Conservation (phyloP, 1,140 invertebrate genomes). For the Epicauta chinensis region DNA sequence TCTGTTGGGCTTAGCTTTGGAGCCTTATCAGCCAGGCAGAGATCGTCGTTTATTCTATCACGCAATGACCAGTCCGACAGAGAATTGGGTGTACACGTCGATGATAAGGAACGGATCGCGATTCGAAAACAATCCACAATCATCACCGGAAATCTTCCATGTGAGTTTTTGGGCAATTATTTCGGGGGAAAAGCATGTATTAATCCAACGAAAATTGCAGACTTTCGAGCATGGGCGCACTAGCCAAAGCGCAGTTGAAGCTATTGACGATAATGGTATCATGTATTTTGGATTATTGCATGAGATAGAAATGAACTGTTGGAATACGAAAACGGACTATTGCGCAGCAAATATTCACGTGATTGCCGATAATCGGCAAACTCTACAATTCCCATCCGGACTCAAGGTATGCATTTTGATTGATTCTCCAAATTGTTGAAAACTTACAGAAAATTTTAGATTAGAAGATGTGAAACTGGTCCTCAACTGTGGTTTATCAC, state of each 20-base stretch:
- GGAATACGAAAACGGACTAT: slow-evolving; percentile 51
- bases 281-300: slow-evolving; percentile 53
- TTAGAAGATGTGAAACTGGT: slow-evolving; percentile 54
- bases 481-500: slow-evolving; percentile 63
- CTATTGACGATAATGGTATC: slow-evolving; percentile 50
- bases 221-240: slow-evolving; percentile 40
- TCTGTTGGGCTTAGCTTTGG: slow-evolving; percentile 59
- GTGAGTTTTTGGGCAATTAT: slow-evolving; percentile 26
- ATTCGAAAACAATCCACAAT: slow-evolving; percentile 42
- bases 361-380: slow-evolving; percentile 47
- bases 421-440: neutral
- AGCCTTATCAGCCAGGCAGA: slow-evolving; percentile 44
- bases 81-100: slow-evolving; percentile 59
- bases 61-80: slow-evolving; percentile 61
- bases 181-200: no score
- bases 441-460: slow-evolving; percentile 30
- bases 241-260: slow-evolving; percentile 49
- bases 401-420: slow-evolving; percentile 48
- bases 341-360: slow-evolving; percentile 45
- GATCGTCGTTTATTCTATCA: slow-evolving; percentile 69
- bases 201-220: no score
- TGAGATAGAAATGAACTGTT: slow-evolving; percentile 53
- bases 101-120: slow-evolving; percentile 53
- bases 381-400: slow-evolving; percentile 61
- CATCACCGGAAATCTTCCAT: slow-evolving; percentile 43